Base-by-base conservation (phyloP, 2,113 vertebrate genomes). In the Cyphomyrus plagiostoma region DNA sequence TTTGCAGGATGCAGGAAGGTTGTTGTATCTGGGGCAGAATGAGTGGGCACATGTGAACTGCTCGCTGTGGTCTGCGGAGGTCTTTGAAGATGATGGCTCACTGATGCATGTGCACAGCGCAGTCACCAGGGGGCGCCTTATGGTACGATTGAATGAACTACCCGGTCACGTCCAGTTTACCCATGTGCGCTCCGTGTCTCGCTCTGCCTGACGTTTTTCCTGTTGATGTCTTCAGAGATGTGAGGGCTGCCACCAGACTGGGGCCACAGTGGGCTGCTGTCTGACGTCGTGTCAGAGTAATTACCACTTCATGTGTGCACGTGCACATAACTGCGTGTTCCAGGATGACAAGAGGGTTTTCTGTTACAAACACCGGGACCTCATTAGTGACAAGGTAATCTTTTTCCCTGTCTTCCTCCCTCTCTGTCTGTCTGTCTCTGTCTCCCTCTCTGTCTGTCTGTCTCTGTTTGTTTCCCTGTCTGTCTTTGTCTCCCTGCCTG, bases 1-100 rank as follows among this genome's bases (percentile, higher is more conserved):
- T 39, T 23, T 39, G 19, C 42, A 98, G 98, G 97, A 97, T 2
- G 97, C 96, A 0, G 98, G 98, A 2, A 94, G 98, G 86, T 95
- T 98, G 74, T 90, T 98, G 70, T 98, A 98, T 91, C 93, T 98
- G 26, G 98, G 98, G 74, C 97, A 98, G 92, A 98, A 98, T 4
- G 97, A 98, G 88, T 98, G 98, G 98, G 97, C 97, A 11, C 98
- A 98, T 0, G 95, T 98, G 9, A 98, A 98, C 93, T 98, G 97
- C 93, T 97, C 97, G 92, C 95, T 98, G 80, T 98, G 97, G 97
- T 98, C 98, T 66, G 97, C 98, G 0, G 98, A 98, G 93, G 98
- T 98, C 35, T 97, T 97, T 86, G 97, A 98, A 89, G 96, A 97
- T 0, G 87, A 96, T 0, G 95, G 97, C 0, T 97, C 97, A 17